Evolutionary conservation across 2,113 vertebrate genomes (phyloP).

Genomic region (Nansenia antarctica): DNA sequence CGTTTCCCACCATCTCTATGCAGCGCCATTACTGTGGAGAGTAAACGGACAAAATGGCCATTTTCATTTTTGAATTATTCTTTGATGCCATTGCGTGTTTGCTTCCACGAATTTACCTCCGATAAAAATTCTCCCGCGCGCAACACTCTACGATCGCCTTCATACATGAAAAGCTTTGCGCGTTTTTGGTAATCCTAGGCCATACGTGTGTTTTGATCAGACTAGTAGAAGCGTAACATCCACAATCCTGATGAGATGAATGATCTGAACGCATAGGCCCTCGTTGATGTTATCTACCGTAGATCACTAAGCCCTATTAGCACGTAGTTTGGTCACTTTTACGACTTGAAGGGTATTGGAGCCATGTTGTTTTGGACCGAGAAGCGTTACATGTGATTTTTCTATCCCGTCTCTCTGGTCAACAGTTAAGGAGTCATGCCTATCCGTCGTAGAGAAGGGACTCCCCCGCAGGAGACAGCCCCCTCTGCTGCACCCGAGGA

Average conservation of each 20-base stretch:
- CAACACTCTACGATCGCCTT: not conserved
- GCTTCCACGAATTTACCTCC: no score
- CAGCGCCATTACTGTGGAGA: slow-evolving; percentile 78
- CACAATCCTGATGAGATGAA: no score
- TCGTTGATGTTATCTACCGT: not conserved
- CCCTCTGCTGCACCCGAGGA: slow-evolving; percentile 83
- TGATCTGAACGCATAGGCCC: not conserved
- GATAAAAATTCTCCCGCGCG: not conserved
- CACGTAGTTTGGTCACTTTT: not conserved
- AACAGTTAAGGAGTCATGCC: slow-evolving; percentile 81
- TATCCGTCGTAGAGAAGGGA: slow-evolving; percentile 87
- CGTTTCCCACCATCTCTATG: slow-evolving; percentile 55
- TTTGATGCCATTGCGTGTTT: slow-evolving; percentile 12
- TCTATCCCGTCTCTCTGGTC: slow-evolving; percentile 26
- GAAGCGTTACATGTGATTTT: not conserved
- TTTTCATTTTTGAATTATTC: slow-evolving; percentile 65
- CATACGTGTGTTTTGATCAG: no score
- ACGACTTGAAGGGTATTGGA: not conserved
- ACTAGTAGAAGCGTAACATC: no score
- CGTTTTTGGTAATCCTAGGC: no score
- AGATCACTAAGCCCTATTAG: not conserved
- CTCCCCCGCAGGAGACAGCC: slow-evolving; percentile 85
- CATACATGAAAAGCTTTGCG: no score
- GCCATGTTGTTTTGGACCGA: not conserved
- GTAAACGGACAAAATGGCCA: slow-evolving; percentile 80